Conservation (phyloP, 1,140 invertebrate genomes). For the Micrasema minimum region DNA sequence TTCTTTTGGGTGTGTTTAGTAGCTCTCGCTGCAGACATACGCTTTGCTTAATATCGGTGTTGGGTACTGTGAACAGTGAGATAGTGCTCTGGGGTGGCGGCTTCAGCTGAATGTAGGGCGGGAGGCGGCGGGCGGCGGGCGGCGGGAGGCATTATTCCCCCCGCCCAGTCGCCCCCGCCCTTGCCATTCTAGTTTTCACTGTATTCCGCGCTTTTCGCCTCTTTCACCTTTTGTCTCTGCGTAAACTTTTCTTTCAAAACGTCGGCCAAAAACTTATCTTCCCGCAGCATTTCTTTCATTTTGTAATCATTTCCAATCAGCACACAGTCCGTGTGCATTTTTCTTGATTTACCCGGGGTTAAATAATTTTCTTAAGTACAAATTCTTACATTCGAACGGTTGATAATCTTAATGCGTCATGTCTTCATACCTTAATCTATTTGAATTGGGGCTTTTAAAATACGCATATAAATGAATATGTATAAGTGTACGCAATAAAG, state of each 20-base stretch:
- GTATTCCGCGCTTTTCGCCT: slow-evolving; percentile 25
- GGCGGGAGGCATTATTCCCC: slow-evolving; percentile 41
- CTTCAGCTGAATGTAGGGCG: slow-evolving; percentile 30
- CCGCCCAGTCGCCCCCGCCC: slow-evolving; percentile 21
- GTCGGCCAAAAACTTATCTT: neutral
- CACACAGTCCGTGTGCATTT: no score
- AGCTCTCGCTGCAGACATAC: slow-evolving; percentile 20
- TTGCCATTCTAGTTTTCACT: slow-evolving; percentile 21
- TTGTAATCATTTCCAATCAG: no score
- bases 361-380: no score
- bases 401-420: no score
- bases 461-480: no score
- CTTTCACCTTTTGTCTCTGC: slow-evolving; percentile 37
- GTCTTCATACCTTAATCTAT: no score
- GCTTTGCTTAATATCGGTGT: slow-evolving; percentile 31
- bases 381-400: no score
- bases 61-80: slow-evolving; percentile 18
- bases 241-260: slow-evolving; percentile 2
- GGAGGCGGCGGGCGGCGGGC: slow-evolving; percentile 19
- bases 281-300: neutral
- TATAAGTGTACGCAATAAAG: no score
- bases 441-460: no score
- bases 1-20: slow-evolving; percentile 35
- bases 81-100: slow-evolving; percentile 28
- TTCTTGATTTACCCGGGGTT: no score